Base-by-base conservation (phyloP, 1,140 invertebrate species). In the Mycetomoellerius zeteki region DNA sequence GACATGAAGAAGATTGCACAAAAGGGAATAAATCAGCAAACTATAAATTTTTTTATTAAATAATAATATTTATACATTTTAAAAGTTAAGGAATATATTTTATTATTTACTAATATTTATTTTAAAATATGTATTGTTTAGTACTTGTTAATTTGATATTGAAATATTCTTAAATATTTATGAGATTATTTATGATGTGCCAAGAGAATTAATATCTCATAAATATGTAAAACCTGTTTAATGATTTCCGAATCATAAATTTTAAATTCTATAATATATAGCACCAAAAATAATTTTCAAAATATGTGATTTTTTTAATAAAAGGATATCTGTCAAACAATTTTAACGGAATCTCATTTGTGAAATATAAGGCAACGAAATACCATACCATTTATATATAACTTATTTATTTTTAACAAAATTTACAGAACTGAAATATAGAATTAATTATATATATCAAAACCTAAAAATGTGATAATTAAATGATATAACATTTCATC, bases 1-100 rank as follows among this genome's bases (percentile, higher is more conserved):
- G 5, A 73, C 0, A 19, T n/a, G 24, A 30, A 52, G 0, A n/a
- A 16, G n/a, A 0, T 52, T 30, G 4, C 8, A 30, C 7, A 52
- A 54, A n/a, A 19, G 19, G 16, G 7, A 33, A 54, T n/a, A 52
- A 52, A 72, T 71, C 8, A 19, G 8, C 24, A 6, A 19, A 30
- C 30, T 10, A 4, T n/a, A 8, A n/a, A 54, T 54, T 6, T 72
- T 72, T 30, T 54, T 54, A 54, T 54, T 73, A 73, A 72, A 30
- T n/a, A 30, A 43, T n/a, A 69, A 14, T 43, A 43, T 72, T 72
- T 52, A n/a, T 52, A 30, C 0, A 30, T 12, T 72, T 72, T 2
- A 24, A 30, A 30, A 50, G 7, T n/a, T 19, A 62, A 62, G 10
- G 16, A n/a, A 33, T 30, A 5, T n/a, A 3, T 3, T 33, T 33